These are phyloP conservation scores for Cladorhizidae sp. DNA, from an alignment of 37 sponge, comb jelly and placozoan genomes.

Conservation along the genomic window DNA sequence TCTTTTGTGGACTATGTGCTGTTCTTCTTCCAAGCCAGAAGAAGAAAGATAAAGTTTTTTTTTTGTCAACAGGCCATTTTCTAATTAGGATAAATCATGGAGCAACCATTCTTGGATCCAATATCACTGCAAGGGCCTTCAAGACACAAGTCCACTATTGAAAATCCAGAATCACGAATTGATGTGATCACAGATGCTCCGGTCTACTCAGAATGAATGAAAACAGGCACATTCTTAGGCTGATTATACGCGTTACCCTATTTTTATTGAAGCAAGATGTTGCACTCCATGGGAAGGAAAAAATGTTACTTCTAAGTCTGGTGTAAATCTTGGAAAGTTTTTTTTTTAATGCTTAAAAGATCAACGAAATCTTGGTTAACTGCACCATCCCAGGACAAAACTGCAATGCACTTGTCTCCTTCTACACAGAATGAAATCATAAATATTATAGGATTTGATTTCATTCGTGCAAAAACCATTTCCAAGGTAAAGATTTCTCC, in stretches of 20 bases:
- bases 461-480: slow-evolving; percentile 33
- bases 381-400: slow-evolving; percentile 31
- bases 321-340: slow-evolving; percentile 59
- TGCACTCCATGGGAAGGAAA: slow-evolving; percentile 49
- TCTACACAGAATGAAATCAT: slow-evolving; percentile 69
- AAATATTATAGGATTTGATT: slow-evolving; percentile 57
- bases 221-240: slow-evolving; percentile 52
- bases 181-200: slow-evolving; percentile 37
- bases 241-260: slow-evolving; percentile 54
- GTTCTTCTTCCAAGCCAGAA: slow-evolving; percentile 11
- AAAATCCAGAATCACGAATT: slow-evolving; percentile 60
- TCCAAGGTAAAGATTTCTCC: slow-evolving; percentile 50
- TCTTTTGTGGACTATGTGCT: slow-evolving; percentile 66
- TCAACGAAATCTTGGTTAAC: too few relatives aligned
- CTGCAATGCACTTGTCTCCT: slow-evolving; percentile 66
- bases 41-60: slow-evolving; percentile 31
- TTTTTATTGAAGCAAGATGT: slow-evolving; percentile 60
- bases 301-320: neutral
- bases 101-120: slow-evolving; percentile 36
- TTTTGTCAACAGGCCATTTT: slow-evolving; percentile 64
- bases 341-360: neutral
- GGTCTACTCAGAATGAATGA: slow-evolving; percentile 39
- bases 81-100: slow-evolving; percentile 54
- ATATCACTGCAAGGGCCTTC: slow-evolving; percentile 52
- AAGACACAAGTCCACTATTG: slow-evolving; percentile 40